phyloP scores from a whole-genome alignment of 2,797 vertebrate species.

The Enteromius afrohamiltoni region DNA sequence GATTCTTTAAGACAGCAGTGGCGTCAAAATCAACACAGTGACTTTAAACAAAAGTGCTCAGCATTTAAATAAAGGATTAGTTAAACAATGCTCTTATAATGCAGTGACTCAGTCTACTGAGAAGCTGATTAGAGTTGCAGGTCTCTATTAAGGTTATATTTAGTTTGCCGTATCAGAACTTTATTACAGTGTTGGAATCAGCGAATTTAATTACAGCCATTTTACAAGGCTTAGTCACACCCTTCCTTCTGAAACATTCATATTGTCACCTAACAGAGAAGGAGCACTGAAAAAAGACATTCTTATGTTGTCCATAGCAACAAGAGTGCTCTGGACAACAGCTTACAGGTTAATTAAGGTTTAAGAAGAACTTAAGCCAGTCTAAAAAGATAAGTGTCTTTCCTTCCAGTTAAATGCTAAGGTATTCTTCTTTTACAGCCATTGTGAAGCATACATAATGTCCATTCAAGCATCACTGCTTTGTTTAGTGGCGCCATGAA shows the following conservation, averaged over 20 bases:
- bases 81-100: constrained; percentile 10
- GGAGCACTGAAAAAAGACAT: neutral
- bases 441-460: neutral
- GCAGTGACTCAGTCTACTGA: constrained; percentile 1
- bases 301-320: constrained; percentile 22
- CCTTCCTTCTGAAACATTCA: constrained; percentile 8
- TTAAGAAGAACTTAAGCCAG: constrained; percentile 27
- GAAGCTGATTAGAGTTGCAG: constrained; percentile 16
- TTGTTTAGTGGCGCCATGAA: neutral
- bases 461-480: neutral
- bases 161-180: constrained; percentile 1
- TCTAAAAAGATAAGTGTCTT: neutral
- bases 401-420: neutral
- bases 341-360: constrained; percentile 5
- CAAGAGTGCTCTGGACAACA: neutral
- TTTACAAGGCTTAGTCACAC: constrained; percentile 16
- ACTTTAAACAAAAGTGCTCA: constrained; percentile 13
- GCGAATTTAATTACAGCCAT: constrained; percentile 14
- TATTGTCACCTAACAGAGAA: constrained; percentile 26
- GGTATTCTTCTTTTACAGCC: neutral
- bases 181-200: constrained; percentile 5
- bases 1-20: neutral
- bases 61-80: constrained; percentile 24
- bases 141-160: constrained; percentile 20
- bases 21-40: constrained; percentile 1